Base-by-base conservation (phyloP, 2,888 invertebrate genomes). In the Drosophila tanythrix region DNA sequence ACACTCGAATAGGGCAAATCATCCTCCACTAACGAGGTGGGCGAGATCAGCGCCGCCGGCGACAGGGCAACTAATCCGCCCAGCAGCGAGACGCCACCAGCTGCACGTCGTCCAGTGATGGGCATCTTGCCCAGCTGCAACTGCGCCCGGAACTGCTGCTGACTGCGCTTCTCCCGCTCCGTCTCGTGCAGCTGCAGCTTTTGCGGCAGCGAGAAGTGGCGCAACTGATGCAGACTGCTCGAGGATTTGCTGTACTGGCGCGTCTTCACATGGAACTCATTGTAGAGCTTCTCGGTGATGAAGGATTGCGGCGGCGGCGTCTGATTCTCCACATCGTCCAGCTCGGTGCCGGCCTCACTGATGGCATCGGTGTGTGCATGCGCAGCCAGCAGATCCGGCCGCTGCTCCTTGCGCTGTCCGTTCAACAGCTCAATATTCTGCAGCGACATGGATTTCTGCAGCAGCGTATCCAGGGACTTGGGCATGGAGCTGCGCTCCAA, bases 1-100 rank as follows among this genome's bases (percentile, higher is more conserved):
- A 96, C 96, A 92, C 95, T 95, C 13, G 96, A 95, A 76, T 96
- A 96, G 3, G 96, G 96, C 36, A 96, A 91, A 90, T 96, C 96
- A 91, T 96, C 96, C 80, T 83, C 95, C 31, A 91, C 91, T 91
- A 91, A 67, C 13, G 84, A 83, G 27, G 76, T 79, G 55, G 90
- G 82, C 18, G 88, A 85, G 2, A 80, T 64, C 11, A 86, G 83
- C 1, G 88, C 82, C 7, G 82, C 77, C 1, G 88, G 74, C 5
- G 89, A 57, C 0, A 83, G 25, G 0, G 62, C 57, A 0, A 71
- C 68, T 13, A 79, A 58, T 11, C 88, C 88, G 1, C 88, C 89
- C 27, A 92, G 70, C 15, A 92, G 64, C 0, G 90, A 90, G 11
- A 92, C 83, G 11, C 92, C 92, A 5, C 91, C 91, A 0, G 92